Evolutionary conservation across 2,797 vertebrate species (phyloP), one percentile per base, ranked within the genome.

Genomic region (Tenualosa ilisha): DNA sequence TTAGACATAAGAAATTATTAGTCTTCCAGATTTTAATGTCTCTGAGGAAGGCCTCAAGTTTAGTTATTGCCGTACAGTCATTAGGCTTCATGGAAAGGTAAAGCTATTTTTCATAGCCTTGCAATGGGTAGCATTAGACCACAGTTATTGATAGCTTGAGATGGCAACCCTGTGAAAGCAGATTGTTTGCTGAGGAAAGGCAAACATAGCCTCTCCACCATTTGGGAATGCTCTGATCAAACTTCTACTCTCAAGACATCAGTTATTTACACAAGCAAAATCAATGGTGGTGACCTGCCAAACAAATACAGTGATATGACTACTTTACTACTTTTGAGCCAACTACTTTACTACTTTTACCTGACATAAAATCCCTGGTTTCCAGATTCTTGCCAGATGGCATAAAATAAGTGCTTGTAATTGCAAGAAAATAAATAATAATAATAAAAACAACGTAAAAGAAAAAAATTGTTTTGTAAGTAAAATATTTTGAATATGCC

Each of bases 221-320:
- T 68, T 46, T 86, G 82, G 85, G 65, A 87, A 53, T 13, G 20
- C 75, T 40, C 26, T 53, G 24, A 15, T 22, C 17, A 24, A 3
- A 24, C 13, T 53, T 65, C 26, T 43, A 54, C 79, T 59, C 86
- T 82, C 9, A 50, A 65, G 79, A 26, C 50, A 22, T 8, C 40
- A 85, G 85, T 50, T 3, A 0, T 22, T 82, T 63, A 88, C 82
- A 59, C 3, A 51, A 82, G 84, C 85, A 50, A 84, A 53, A 90
- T 89, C 84, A 87, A 89, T 89, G 84, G 84, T 89, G 49, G 88
- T 91, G 85, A 87, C 72, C 72, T 84, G 63, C 82, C 31, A 81
- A 31, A 54, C 26, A 83, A 86, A 75, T 72, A 24, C 20, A 24
- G 3, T n/a, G 68, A 26, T 31, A 75, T 37, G 68, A 75, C 15